Base-by-base conservation (phyloP, 2,888 invertebrate species). In the Halocaridina rubra region DNA sequence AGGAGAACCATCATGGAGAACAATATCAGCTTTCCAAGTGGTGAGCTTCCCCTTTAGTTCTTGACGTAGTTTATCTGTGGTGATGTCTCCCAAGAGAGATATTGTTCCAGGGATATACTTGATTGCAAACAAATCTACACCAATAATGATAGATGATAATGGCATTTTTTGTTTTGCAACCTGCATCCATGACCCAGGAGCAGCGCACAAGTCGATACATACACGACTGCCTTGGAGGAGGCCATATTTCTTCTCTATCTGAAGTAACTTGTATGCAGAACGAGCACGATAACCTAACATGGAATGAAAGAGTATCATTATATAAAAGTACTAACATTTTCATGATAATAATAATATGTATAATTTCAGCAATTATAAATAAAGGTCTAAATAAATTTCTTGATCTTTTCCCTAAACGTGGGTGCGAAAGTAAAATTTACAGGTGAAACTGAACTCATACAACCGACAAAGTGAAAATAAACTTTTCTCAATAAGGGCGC, bases 151-250 rank as follows among this genome's bases (percentile, higher is more conserved):
- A 90, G 97, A 97, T 4, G 98, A 98, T 0, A 98, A 93, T 0
- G 99, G 99, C 97, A 99, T 98, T 91, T 98, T 97, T 91, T 99
- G 96, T 89, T 96, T 95, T 72, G 98, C 99, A 79, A 99, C 99
- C 92, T 97, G 80, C 71, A 86, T 82, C 99, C 99, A 99, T 89
- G 98, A 98, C 90, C 99, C 99, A 0, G 99, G 99, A 0, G 99
- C 99, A 16, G 99, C 99, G 92, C 99, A 99, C 87, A 99, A 92
- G 93, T 99, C 99, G 90, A 99, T 94, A 89, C 98, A 96, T 93
- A 99, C 98, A 93, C 97, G 94, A 0, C 98, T 96, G 90, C 95
- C 96, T 93, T 99, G 97, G 5, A 99, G 92, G 91, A 99, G 99
- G 79, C 97, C 97, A 92, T 97, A 99, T 91, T 98, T 98, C 88